phyloP scores from a whole-genome alignment of 2,888 invertebrate genomes.

The Drosophila subquinaria region DNA sequence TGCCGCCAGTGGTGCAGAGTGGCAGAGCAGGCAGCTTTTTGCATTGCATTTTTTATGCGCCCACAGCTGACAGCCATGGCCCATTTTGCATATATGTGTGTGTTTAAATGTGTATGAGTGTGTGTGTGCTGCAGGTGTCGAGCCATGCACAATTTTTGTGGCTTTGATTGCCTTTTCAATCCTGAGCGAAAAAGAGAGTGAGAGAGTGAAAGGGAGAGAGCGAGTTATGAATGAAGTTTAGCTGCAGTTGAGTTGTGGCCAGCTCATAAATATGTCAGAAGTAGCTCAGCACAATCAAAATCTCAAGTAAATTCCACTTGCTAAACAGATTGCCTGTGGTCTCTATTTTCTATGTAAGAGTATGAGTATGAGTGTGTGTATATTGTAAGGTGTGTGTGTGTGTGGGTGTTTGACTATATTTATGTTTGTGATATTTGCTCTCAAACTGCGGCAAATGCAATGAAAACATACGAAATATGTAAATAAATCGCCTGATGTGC shows the following conservation, averaged over 20 bases:
- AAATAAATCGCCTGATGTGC: constrained; percentile 73
- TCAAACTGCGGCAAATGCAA: constrained; percentile 79
- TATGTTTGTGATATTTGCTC: constrained; percentile 62
- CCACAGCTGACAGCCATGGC: constrained; percentile 73
- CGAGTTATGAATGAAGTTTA: constrained; percentile 79
- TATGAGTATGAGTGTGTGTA: background rate
- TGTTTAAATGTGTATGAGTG: constrained; percentile 3
- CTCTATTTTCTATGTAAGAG: background rate
- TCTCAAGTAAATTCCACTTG: constrained; percentile 65
- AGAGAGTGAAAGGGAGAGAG: background rate
- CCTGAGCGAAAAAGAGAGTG: background rate
- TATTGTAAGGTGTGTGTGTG: background rate
- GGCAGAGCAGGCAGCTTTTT: constrained; percentile 11
- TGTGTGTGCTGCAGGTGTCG: constrained; percentile 62
- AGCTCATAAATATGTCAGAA: constrained; percentile 75
- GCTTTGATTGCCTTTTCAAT: constrained; percentile 77
- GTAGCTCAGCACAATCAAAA: constrained; percentile 58
- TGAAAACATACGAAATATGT: constrained; percentile 75
- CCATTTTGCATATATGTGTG: constrained; percentile 45
- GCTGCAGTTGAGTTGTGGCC: constrained; percentile 61
- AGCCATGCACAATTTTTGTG: constrained; percentile 73
- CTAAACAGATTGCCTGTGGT: constrained; percentile 56
- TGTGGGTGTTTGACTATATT: constrained; percentile 23
- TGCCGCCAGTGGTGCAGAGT: constrained; percentile 9
- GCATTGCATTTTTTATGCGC: constrained; percentile 76